Evolutionary conservation across 2,113 vertebrate genomes (phyloP), one percentile per base, ranked within the genome.

Genomic region (Lepus timidus): DNA sequence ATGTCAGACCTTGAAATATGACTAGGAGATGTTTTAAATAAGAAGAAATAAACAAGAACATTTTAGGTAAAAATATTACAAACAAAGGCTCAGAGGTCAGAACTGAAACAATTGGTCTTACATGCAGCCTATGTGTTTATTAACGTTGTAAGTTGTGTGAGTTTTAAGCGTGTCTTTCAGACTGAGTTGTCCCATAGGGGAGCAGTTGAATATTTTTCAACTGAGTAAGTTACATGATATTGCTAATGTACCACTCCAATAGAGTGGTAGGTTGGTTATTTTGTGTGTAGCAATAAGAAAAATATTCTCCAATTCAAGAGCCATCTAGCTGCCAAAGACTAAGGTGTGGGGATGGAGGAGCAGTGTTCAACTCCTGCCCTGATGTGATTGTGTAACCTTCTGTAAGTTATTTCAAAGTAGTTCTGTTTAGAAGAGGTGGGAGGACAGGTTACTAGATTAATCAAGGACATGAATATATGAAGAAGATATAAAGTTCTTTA

Each of bases 41-140:
- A 55, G 65, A 82, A 81, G 19, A 64, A 71, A 76, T 31, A 51
- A 75, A 16, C 2, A 23, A 78, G n/a, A n/a, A 5, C 4, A 0
- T 36, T 75, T 36, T 1, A 13, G 49, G 65, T 25, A 31, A 22
- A 20, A 8, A 5, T 0, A 19, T 4, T 1, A 22, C 6, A 12
- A 61, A 78, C 14, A 4, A 39, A 13, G n/a, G 3, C 92, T 86
- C 33, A 23, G 80, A 62, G 9, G 14, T 1, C 4, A 5, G 44
- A 39, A 70, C 0, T 2, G 25, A 64, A 36, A 58, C 58, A 1
- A 1, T 2, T 29, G 85, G 61, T 39, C 31, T 8, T 3, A 3
- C 16, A 9, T 7, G 1, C 0, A 31, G 9, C 3, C 3, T 13
- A 0, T 4, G 5, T 27, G 16, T 27, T 29, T 27, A 36, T 27